A percentile compares a stretch with the other conserved stretches of the same genome.
Evolutionary conservation across 2,888 invertebrate genomes (phyloP).

Genomic region (Crossocerus cetratus): DNA sequence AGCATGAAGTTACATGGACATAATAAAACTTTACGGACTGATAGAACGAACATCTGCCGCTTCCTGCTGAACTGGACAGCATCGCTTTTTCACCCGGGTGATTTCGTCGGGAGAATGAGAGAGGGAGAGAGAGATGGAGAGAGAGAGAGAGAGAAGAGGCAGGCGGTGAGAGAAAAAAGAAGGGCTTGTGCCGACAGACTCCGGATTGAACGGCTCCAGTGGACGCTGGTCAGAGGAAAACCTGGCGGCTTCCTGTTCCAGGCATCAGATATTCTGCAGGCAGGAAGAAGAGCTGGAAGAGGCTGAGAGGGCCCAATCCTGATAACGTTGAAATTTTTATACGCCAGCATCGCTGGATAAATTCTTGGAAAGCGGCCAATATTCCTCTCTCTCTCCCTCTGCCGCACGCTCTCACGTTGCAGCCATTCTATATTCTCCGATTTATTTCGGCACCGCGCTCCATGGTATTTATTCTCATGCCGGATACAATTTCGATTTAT

Average conservation of each 20-base stretch:
- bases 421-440: conserved; percentile 39
- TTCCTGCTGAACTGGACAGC: background rate
- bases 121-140: background rate
- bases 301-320: conserved; percentile 35
- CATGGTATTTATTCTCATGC: conserved; percentile 41
- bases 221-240: conserved; percentile 26
- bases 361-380: conserved; percentile 60
- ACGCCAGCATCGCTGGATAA: conserved; percentile 52
- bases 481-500: conserved; percentile 36
- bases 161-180: conserved; percentile 25
- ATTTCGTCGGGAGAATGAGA: background rate
- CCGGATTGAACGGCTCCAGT: background rate
- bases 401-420: background rate
- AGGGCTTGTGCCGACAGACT: conserved; percentile 7
- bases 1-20: background rate
- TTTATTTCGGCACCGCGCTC: conserved; percentile 46
- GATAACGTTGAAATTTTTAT: conserved; percentile 66
- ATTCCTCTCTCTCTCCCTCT: background rate
- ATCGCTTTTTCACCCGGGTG: background rate
- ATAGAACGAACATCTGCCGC: background rate
- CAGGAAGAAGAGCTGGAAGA: conserved; percentile 8
- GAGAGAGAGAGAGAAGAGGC: conserved; percentile 7
- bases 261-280: conserved; percentile 39
- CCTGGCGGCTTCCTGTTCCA: conserved; percentile 20
- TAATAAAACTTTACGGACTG: background rate